Evolutionary conservation across 2,797 vertebrate species (phyloP).

Genomic region (Malacoraja senta): DNA sequence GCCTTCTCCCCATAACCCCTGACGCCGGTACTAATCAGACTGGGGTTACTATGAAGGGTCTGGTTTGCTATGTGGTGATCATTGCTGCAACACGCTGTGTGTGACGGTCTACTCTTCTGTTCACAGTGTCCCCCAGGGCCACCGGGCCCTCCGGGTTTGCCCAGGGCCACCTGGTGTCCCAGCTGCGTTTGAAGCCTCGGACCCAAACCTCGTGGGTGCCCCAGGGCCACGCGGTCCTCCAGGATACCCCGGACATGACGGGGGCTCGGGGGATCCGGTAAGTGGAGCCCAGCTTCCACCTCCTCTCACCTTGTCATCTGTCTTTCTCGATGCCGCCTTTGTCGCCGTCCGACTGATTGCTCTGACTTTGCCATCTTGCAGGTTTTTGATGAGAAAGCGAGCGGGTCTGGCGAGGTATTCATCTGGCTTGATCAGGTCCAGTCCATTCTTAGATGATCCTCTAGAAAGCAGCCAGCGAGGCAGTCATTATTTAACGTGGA

Average conservation of each 20-base stretch:
- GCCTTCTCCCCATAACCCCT: too few relatives aligned
- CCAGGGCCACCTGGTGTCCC: slow-evolving; percentile 50
- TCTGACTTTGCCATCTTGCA: slow-evolving; percentile 49
- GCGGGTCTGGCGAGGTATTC: slow-evolving; percentile 59
- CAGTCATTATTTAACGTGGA: slow-evolving; percentile 47
- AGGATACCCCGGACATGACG: slow-evolving; percentile 66
- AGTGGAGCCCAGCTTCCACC: slow-evolving; percentile 49
- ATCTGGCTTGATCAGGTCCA: slow-evolving; percentile 44
- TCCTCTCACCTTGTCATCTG: neutral
- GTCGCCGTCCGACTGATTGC: slow-evolving; percentile 2
- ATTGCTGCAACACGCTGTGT: neutral
- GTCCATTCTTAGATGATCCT: slow-evolving; percentile 34
- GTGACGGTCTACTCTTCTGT: neutral
- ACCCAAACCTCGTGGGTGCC: slow-evolving; percentile 38
- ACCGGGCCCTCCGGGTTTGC: slow-evolving; percentile 59
- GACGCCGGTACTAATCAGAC: too few relatives aligned
- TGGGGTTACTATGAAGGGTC: neutral
- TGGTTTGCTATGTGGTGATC: neutral
- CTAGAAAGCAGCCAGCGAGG: slow-evolving; percentile 50
- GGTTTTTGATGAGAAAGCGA: slow-evolving; percentile 61
- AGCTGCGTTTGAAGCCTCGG: slow-evolving; percentile 45
- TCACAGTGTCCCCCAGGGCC: slow-evolving; percentile 72
- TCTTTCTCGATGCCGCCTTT: slow-evolving; percentile 30
- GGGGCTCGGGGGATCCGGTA: slow-evolving; percentile 68
- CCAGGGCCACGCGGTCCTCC: slow-evolving; percentile 62